Conservation (phyloP, 2,888 invertebrate species). For the Eucera pruinosa region DNA sequence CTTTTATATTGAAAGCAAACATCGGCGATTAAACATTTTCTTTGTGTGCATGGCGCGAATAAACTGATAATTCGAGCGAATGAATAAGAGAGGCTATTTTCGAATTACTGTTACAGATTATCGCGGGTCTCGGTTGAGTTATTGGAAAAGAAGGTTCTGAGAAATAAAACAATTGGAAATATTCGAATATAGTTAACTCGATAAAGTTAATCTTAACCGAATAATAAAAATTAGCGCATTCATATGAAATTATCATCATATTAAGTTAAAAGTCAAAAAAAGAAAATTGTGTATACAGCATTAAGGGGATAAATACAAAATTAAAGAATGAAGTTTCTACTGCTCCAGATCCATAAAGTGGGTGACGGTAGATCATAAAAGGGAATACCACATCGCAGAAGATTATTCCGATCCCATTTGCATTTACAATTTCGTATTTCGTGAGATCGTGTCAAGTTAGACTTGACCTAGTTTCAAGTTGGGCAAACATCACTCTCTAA, state of each 20-base stretch:
- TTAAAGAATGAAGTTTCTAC: background rate
- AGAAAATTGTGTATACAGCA: too few species aligned
- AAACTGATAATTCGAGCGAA: constrained; percentile 24
- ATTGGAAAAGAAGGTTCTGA: background rate
- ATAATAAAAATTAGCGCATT: too few species aligned
- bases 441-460: constrained; percentile 25
- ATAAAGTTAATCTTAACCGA: background rate
- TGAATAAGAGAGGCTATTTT: constrained; percentile 26
- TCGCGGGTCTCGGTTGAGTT: background rate
- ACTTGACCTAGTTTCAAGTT: constrained; percentile 40
- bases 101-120: constrained; percentile 1
- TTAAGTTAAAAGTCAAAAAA: too few species aligned
- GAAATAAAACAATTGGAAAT: background rate
- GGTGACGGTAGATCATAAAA: background rate
- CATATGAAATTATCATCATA: too few species aligned
- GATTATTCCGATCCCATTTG: constrained; percentile 42
- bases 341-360: constrained; percentile 20
- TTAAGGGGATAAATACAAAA: too few species aligned
- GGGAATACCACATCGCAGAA: background rate
- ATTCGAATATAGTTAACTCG: too few species aligned
- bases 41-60: background rate
- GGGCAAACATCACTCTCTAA: constrained; percentile 26
- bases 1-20: constrained; percentile 16
- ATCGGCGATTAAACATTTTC: constrained; percentile 29
- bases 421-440: constrained; percentile 47